Percentiles rank a stretch among this genome's conserved stretches.
Conservation (phyloP, 2,888 invertebrate genomes). For the Morpho helenor region DNA sequence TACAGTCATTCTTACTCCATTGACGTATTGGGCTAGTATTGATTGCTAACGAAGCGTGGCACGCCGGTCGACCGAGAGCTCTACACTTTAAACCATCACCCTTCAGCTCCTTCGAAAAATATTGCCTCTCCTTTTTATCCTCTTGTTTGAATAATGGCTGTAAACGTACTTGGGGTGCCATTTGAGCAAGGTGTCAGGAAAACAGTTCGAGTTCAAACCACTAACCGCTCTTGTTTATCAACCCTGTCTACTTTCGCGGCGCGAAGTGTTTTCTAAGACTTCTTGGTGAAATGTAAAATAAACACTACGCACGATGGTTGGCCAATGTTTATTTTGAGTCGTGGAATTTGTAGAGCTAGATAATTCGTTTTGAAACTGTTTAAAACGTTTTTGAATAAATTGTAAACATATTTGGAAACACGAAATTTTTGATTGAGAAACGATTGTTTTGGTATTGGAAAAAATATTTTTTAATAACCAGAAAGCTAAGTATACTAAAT, state of each 20-base stretch:
- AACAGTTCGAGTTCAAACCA: slow-evolving; percentile 67
- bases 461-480: no score
- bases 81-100: slow-evolving; percentile 77
- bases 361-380: neutral
- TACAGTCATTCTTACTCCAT: slow-evolving; percentile 37
- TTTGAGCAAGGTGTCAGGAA: slow-evolving; percentile 73
- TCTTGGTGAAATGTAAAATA: slow-evolving; percentile 70
- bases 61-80: slow-evolving; percentile 61
- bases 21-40: slow-evolving; percentile 48
- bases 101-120: slow-evolving; percentile 73
- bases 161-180: slow-evolving; percentile 69
- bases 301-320: slow-evolving; percentile 60
- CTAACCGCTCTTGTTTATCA: slow-evolving; percentile 73
- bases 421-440: neutral
- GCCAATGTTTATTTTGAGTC: slow-evolving; percentile 40
- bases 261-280: slow-evolving; percentile 68
- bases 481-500: no score
- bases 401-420: neutral
- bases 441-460: no score
- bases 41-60: slow-evolving; percentile 75
- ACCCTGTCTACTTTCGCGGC: slow-evolving; percentile 66
- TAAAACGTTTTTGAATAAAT: neutral
- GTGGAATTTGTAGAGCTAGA: slow-evolving; percentile 1
- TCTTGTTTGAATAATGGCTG: slow-evolving; percentile 78
- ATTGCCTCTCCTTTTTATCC: slow-evolving; percentile 76